Conservation (phyloP, 2,888 invertebrate species). For the Xestobium rufovillosum region DNA sequence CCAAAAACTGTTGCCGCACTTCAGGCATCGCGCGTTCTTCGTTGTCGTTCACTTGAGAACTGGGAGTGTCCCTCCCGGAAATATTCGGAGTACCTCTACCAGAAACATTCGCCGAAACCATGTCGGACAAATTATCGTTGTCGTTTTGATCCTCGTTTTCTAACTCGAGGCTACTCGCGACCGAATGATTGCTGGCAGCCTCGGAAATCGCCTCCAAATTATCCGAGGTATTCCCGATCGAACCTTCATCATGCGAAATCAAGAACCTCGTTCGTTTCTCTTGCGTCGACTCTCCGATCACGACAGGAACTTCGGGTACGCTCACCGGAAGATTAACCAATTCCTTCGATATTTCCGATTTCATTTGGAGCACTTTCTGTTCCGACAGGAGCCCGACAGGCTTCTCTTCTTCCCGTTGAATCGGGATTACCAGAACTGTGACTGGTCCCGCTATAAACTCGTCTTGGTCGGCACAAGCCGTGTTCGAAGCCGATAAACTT, state of each 20-base stretch:
- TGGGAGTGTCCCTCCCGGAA: conserved; percentile 92
- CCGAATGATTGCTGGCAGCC: conserved; percentile 92
- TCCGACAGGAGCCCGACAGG: conserved; percentile 50
- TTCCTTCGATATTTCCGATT: conserved; percentile 36
- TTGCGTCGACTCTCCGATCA: neutral
- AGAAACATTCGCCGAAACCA: conserved; percentile 94
- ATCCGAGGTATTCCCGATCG: conserved; percentile 85
- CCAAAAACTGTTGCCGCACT: conserved; percentile 34
- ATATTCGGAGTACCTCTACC: conserved; percentile 85
- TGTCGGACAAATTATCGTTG: conserved; percentile 91
- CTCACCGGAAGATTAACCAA: conserved; percentile 6
- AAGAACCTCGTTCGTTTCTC: conserved; percentile 53
- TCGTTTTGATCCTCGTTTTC: conserved; percentile 76
- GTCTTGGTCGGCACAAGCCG: neutral
- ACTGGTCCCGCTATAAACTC: neutral
- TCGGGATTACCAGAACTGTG: conserved; percentile 63
- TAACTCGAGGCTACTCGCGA: conserved; percentile 81
- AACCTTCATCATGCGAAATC: conserved; percentile 85
- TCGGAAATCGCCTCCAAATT: conserved; percentile 93
- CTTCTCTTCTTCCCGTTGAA: conserved; percentile 40
- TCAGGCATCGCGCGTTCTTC: conserved; percentile 36
- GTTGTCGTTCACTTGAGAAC: conserved; percentile 75
- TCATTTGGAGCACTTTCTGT: conserved; percentile 51
- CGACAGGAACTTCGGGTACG: neutral
- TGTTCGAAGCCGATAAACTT: conserved; percentile 2